Conservation (phyloP, 2,797 vertebrate species). For the Chelidonichthys spinosus region DNA sequence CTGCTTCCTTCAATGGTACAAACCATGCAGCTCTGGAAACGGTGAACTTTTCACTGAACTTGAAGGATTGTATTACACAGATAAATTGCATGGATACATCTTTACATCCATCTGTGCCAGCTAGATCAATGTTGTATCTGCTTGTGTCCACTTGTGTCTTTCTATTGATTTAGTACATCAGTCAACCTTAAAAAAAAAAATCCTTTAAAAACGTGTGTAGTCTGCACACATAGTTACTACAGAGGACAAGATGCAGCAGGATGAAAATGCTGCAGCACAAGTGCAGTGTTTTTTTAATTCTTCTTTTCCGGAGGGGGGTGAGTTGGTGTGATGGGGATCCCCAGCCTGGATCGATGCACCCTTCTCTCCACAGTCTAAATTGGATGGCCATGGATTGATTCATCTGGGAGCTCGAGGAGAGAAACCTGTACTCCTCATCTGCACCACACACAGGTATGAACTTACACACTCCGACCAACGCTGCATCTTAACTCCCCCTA, state of each 20-base stretch:
- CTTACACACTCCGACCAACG: not conserved
- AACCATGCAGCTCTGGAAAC: too few relatives aligned
- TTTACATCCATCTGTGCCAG: not conserved
- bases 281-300: not conserved
- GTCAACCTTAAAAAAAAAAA: not conserved
- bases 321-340: not conserved
- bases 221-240: not conserved
- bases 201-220: not conserved
- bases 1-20: not conserved
- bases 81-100: not conserved
- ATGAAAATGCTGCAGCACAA: slow-evolving; percentile 3
- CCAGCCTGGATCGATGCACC: slow-evolving; percentile 52
- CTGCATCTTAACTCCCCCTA: slow-evolving; percentile 52
- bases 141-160: not conserved
- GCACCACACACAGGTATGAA: slow-evolving; percentile 15
- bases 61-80: too few relatives aligned
- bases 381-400: slow-evolving; percentile 70
- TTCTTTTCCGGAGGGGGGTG: slow-evolving; percentile 4
- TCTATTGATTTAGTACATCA: not conserved
- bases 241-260: too few relatives aligned
- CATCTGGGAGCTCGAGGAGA: slow-evolving; percentile 50
- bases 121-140: not conserved
- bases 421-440: slow-evolving; percentile 31
- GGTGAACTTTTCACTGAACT: too few relatives aligned
- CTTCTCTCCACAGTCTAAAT: slow-evolving; percentile 56